Conservation (phyloP, 2,113 vertebrate genomes). For the Salminus brasiliensis region DNA sequence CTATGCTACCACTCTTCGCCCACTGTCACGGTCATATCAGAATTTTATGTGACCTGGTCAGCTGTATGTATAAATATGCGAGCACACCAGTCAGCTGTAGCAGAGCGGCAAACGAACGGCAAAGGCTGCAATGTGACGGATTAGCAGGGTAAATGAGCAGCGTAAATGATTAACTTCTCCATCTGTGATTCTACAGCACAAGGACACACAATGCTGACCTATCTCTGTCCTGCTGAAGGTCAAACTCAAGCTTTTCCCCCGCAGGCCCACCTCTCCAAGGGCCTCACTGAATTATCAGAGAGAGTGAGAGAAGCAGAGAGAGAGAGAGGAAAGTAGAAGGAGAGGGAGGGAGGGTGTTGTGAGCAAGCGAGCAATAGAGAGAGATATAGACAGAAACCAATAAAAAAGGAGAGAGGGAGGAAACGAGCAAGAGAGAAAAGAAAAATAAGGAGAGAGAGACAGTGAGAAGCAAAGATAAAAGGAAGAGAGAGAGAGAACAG, state of each 20-base stretch:
- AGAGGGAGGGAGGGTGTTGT: neutral
- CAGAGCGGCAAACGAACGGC: no score
- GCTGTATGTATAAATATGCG: no score
- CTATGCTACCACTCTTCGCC: no score
- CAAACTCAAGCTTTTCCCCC: neutral
- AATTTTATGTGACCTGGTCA: no score
- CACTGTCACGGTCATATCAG: no score
- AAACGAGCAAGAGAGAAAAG: neutral
- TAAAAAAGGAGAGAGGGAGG: no score
- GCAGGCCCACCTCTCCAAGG: no score
- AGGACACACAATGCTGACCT: neutral
- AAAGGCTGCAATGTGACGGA: no score
- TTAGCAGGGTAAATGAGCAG: no score
- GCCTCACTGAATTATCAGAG: neutral
- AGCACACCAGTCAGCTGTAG: no score
- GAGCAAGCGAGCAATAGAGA: conserved; percentile 10
- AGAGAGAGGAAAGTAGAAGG: neutral
- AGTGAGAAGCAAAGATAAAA: no score
- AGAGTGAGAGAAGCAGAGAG: conserved; percentile 4
- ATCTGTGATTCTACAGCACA: conserved; percentile 1
- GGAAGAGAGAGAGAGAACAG: neutral
- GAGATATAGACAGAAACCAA: neutral
- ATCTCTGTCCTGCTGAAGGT: neutral
- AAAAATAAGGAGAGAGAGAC: no score
- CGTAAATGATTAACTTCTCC: neutral